phyloP scores from a whole-genome alignment of 2,797 vertebrate genomes.

The Luscinia megarhynchos region DNA sequence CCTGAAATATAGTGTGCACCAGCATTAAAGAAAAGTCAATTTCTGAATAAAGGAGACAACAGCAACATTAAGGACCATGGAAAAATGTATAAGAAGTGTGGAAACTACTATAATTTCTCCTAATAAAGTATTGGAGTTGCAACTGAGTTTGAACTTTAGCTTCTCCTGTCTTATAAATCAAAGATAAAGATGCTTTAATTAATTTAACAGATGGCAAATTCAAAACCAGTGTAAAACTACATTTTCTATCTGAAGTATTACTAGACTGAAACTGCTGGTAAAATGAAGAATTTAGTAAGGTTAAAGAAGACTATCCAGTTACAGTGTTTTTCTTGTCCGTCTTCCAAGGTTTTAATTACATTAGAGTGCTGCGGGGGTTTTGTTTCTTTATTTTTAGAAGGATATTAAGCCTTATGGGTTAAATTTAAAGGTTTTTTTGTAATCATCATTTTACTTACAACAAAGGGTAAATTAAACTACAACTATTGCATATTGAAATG shows the following conservation, averaged over 20 bases:
- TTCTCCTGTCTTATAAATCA: background rate
- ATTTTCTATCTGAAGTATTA: conserved; percentile 18
- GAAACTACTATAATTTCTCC: background rate
- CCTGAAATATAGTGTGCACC: too few relatives aligned
- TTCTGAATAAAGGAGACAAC: background rate
- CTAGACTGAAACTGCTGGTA: conserved; percentile 3
- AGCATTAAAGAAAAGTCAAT: too few relatives aligned
- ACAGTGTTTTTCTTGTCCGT: background rate
- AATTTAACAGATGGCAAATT: conserved; percentile 54
- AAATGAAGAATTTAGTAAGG: conserved; percentile 5
- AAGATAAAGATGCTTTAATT: background rate
- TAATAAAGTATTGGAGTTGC: background rate
- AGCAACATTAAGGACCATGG: background rate
- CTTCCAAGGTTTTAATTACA: conserved; percentile 37
- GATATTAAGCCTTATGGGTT: background rate
- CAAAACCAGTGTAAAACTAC: background rate
- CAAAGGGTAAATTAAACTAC: background rate
- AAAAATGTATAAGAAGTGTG: background rate
- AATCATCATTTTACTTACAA: background rate
- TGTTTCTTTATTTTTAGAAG: conserved; percentile 12
- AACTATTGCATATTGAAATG: background rate
- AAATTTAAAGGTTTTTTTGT: background rate
- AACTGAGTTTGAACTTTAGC: background rate
- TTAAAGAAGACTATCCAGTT: background rate
- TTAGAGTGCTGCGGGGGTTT: background rate